Base-by-base conservation (phyloP, 2,113 vertebrate genomes). In the Tyrannus savana region DNA sequence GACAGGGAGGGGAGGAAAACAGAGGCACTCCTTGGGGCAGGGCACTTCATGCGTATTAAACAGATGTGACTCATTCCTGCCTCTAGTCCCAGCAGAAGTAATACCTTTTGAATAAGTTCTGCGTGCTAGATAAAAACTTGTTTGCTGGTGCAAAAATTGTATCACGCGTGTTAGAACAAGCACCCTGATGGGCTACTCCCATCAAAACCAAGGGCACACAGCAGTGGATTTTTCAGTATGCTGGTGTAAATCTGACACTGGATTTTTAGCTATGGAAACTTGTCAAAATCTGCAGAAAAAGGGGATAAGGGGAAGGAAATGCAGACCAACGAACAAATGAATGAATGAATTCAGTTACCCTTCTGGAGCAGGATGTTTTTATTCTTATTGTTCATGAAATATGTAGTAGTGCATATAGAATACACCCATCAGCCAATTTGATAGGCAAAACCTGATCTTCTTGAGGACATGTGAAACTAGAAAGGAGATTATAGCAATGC, bases 21-120 rank as follows among this genome's bases (percentile, higher is more conserved):
- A 90, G 91, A 93, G 94, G 94, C 95, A 81, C 96, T 74, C 98
- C 98, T 95, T 96, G 93, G 97, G 98, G 98, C 87, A 95, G 97
- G 97, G 97, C 96, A 69, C 89, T 60, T 83, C 73, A 78, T 91
- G 87, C 53, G 68, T 91, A 60, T 86, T 76, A 71, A 97, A 82
- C 66, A 72, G 77, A 66, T 5, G 42, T 98, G 98, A 98, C 94
- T 98, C 98, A 98, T 74, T 71, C 83, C 81, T 50, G 78, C 82
- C 96, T 96, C 90, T 95, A 78, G 95, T 95, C 86, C 87, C 64
- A 77, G 76, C 72, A 96, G 87, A 87, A 84, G 90, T 89, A 97
- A 96, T 92, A 79, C 97, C 97, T 96, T 67, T 89, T 90, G 89
- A 96, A 92, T 96, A 90, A 71, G 82, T 92, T 90, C 85, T 95